Conservation (phyloP, 2,888 invertebrate species). For the Mesorhabditis sp. region DNA sequence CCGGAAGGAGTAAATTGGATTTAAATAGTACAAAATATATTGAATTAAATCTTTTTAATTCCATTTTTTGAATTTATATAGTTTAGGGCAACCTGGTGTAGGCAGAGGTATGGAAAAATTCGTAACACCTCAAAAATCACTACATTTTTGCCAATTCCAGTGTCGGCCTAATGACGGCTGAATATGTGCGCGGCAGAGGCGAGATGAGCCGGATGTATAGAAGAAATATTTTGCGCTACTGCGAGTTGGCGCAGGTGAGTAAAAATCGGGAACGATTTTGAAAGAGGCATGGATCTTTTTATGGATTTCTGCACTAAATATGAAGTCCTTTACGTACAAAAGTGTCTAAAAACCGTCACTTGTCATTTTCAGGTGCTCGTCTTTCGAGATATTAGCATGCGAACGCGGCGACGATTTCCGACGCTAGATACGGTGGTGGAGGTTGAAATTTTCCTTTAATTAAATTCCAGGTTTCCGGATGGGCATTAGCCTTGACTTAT, state of each 20-base stretch:
- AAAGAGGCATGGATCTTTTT: not conserved
- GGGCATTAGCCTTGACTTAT: constrained; percentile 40
- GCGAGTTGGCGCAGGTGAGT: constrained; percentile 23
- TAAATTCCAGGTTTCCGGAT: constrained; percentile 30
- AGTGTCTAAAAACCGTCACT: not conserved
- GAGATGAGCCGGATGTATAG: constrained; percentile 39
- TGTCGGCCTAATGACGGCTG: constrained; percentile 42
- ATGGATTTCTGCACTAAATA: not conserved
- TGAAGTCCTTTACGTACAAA: not conserved
- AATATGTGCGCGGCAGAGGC: constrained; percentile 39
- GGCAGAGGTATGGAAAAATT: not conserved
- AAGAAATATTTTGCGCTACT: constrained; percentile 35
- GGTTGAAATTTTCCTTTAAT: not conserved
- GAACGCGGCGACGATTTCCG: constrained; percentile 38
- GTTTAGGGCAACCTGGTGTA: not conserved
- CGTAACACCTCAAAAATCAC: not conserved
- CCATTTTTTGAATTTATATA: too few species aligned
- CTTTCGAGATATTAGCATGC: constrained; percentile 42
- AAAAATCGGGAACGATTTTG: not conserved
- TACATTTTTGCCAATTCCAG: constrained; percentile 15
- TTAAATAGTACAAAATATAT: too few species aligned
- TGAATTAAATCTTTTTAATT: not conserved
- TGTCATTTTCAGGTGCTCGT: constrained; percentile 33
- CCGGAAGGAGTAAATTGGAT: too few species aligned
- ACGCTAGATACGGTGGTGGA: constrained; percentile 39